These are phyloP conservation scores for Meloe dianella DNA, from an alignment of 2,888 invertebrate species.

Conservation along the genomic window DNA sequence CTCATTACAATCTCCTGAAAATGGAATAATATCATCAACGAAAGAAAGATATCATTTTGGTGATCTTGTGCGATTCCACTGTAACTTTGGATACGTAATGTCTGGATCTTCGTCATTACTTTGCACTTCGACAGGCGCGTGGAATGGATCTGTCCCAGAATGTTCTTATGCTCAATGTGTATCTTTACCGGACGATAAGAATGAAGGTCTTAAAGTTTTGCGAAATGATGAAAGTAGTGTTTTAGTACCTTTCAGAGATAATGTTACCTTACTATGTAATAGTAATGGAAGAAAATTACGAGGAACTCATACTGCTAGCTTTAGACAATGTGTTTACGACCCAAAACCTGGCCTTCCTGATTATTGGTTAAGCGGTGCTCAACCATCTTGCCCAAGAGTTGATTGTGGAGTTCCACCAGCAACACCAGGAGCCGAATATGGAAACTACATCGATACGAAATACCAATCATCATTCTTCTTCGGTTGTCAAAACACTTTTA, in stretches of 20 bases:
- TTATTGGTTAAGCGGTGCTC: slow-evolving; percentile 87
- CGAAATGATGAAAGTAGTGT: slow-evolving; percentile 83
- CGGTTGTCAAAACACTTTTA: slow-evolving; percentile 95
- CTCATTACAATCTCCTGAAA: slow-evolving; percentile 75
- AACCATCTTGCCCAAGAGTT: slow-evolving; percentile 85
- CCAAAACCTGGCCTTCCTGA: slow-evolving; percentile 88
- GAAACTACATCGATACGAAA: slow-evolving; percentile 84
- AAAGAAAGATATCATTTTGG: slow-evolving; percentile 85
- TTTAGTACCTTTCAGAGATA: slow-evolving; percentile 86
- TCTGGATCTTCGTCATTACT: slow-evolving; percentile 84
- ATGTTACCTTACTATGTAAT: slow-evolving; percentile 84
- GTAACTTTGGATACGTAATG: slow-evolving; percentile 93
- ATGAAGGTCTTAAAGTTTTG: slow-evolving; percentile 81
- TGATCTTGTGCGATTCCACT: slow-evolving; percentile 88
- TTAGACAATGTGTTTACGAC: slow-evolving; percentile 95
- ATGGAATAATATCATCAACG: slow-evolving; percentile 83
- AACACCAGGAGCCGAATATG: slow-evolving; percentile 93
- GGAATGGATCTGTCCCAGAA: slow-evolving; percentile 93
- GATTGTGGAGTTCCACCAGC: slow-evolving; percentile 92
- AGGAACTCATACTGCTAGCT: slow-evolving; percentile 81
- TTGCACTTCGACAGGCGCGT: slow-evolving; percentile 88
- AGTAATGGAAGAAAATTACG: slow-evolving; percentile 78
- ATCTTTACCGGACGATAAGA: slow-evolving; percentile 85
- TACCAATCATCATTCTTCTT: slow-evolving; percentile 95
- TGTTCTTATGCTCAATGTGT: slow-evolving; percentile 94